phyloP scores from a whole-genome alignment of 1,140 invertebrate genomes.

The Pogonomyrmex barbatus region DNA sequence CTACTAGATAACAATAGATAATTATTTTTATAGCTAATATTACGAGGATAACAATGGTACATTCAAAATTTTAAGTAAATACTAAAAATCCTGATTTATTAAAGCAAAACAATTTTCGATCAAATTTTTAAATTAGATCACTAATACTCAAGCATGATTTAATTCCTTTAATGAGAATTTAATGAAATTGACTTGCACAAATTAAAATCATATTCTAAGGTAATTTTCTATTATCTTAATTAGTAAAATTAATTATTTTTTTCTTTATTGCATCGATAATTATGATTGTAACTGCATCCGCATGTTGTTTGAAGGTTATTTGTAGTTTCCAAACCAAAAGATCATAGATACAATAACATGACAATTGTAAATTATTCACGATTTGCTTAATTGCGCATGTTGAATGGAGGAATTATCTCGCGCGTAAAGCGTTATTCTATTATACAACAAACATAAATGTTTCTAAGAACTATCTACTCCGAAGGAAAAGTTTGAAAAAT shows the following conservation, averaged over 20 bases:
- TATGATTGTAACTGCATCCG: neutral
- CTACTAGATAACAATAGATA: no score
- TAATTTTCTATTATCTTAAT: neutral
- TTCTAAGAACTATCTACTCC: constrained; percentile 9
- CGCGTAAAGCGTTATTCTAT: neutral
- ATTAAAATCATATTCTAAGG: neutral
- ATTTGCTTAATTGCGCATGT: constrained; percentile 9
- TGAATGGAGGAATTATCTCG: neutral
- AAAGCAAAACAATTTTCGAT: neutral
- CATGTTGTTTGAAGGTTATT: constrained; percentile 8
- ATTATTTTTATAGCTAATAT: no score
- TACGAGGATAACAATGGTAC: no score
- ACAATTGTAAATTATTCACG: constrained; percentile 35
- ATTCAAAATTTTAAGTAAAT: neutral
- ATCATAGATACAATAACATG: neutral
- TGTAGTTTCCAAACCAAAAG: constrained; percentile 21
- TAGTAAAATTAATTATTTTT: neutral
- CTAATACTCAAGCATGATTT: neutral
- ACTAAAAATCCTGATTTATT: neutral
- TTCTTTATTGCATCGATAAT: neutral
- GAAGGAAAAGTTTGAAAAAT: neutral
- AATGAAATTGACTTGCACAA: neutral
- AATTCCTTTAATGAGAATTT: neutral
- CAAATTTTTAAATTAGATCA: neutral
- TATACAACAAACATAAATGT: constrained; percentile 6